Evolutionary conservation across 2,113 vertebrate genomes (phyloP).

Genomic region (Seriola quinqueradiata): DNA sequence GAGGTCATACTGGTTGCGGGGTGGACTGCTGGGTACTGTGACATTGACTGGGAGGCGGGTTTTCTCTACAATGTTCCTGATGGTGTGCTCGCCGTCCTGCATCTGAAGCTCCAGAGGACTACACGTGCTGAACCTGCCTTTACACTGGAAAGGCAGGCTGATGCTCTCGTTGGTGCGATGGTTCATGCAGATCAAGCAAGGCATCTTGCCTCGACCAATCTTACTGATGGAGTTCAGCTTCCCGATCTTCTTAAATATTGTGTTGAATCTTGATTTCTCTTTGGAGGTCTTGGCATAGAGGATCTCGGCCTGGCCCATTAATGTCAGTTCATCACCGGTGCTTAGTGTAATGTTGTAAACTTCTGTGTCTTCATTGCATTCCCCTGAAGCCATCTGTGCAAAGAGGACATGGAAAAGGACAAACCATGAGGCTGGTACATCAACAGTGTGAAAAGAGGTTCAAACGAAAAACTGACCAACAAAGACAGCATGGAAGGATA

Average conservation of each 20-base stretch:
- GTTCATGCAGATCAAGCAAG: constrained; percentile 99
- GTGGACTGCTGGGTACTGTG: constrained; percentile 91
- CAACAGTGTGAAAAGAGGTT: neutral
- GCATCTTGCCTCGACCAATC: constrained; percentile 97
- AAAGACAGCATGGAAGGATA: neutral
- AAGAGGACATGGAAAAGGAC: constrained; percentile 10
- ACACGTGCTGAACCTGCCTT: constrained; percentile 96
- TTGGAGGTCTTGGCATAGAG: constrained; percentile 97
- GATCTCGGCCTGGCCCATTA: constrained; percentile 99
- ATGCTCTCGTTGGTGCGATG: constrained; percentile 99
- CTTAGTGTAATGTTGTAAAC: constrained; percentile 97
- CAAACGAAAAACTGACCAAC: neutral
- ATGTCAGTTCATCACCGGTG: constrained; percentile 95
- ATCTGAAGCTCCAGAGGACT: constrained; percentile 97
- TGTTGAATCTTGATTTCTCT: constrained; percentile 97
- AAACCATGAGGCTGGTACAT: neutral
- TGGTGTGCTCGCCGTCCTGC: constrained; percentile 98
- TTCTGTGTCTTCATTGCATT: constrained; percentile 98
- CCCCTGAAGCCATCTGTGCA: constrained; percentile 94
- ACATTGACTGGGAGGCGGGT: constrained; percentile 96
- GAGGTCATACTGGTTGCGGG: constrained; percentile 95
- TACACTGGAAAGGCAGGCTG: constrained; percentile 98
- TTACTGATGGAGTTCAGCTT: constrained; percentile 97
- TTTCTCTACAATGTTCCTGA: constrained; percentile 98
- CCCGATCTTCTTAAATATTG: constrained; percentile 97